Percentiles rank a stretch among this genome's conserved stretches.
These are phyloP conservation scores for Dendroctonus valens DNA, from an alignment of 1,140 invertebrate species.

Conservation along the genomic window DNA sequence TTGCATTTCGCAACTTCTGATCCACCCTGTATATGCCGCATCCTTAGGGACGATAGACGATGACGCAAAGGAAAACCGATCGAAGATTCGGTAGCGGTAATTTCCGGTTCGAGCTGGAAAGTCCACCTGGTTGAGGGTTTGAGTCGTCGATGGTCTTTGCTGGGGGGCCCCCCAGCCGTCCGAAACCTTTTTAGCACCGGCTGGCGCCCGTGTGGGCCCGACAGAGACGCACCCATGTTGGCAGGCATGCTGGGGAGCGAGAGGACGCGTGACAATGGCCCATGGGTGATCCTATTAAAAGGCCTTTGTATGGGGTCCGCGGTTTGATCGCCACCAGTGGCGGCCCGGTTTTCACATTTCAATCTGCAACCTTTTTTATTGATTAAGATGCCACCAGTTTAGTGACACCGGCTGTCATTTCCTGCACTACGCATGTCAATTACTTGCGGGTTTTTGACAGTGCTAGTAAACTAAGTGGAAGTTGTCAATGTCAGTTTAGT, in stretches of 20 bases:
- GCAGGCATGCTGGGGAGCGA: conserved; percentile 1
- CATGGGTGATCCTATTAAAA: conserved; percentile 22
- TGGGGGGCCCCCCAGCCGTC: conserved; percentile 22
- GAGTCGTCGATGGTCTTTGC: conserved; percentile 15
- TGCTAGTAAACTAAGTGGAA: too few relatives aligned
- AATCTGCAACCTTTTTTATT: too few relatives aligned
- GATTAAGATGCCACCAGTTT: too few relatives aligned
- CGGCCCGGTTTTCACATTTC: neutral
- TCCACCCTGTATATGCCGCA: too few relatives aligned
- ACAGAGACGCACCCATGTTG: neutral
- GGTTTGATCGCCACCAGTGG: conserved; percentile 26
- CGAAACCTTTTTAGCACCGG: conserved; percentile 31
- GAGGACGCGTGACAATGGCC: conserved; percentile 13
- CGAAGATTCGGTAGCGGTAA: neutral
- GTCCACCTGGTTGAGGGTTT: neutral
- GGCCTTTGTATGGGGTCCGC: conserved; percentile 34
- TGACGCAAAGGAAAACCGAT: neutral
- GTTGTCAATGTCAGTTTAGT: too few relatives aligned
- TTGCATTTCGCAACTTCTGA: too few relatives aligned
- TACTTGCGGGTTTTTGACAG: too few relatives aligned
- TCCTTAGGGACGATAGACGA: too few relatives aligned
- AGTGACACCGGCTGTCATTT: too few relatives aligned
- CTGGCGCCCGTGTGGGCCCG: conserved; percentile 1
- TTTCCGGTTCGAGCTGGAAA: neutral
- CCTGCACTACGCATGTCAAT: too few relatives aligned